Evolutionary conservation across 2,113 vertebrate genomes (phyloP).

Genomic region (Gadus chalcogrammus): DNA sequence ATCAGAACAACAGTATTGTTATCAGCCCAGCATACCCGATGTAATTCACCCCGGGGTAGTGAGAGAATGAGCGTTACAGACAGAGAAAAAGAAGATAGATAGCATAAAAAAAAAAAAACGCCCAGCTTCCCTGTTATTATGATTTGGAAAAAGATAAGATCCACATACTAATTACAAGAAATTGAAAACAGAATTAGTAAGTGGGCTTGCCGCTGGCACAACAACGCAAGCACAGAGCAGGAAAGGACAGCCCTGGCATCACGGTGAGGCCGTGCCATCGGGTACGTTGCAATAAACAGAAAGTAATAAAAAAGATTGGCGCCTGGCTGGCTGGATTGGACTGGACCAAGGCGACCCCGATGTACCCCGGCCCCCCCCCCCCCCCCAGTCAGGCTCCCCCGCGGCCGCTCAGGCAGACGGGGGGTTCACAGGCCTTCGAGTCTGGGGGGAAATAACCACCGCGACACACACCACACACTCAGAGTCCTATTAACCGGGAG

Average conservation of each 20-base stretch:
- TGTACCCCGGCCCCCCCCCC: slow-evolving; percentile 12
- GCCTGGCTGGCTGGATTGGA: background rate
- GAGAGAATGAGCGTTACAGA: no score
- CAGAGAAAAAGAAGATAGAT: no score
- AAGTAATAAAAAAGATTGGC: background rate
- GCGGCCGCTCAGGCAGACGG: slow-evolving; percentile 9
- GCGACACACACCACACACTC: slow-evolving; percentile 2
- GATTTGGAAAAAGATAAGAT: no score
- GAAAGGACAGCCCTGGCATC: background rate
- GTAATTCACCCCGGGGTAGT: no score
- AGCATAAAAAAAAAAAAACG: no score
- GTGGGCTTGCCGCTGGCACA: no score
- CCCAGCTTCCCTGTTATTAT: no score
- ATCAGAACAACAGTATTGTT: no score
- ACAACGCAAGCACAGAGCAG: no score
- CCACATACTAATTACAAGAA: no score
- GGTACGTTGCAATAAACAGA: slow-evolving; percentile 9
- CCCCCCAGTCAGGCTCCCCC: background rate
- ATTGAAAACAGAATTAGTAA: no score
- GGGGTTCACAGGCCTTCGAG: slow-evolving; percentile 19
- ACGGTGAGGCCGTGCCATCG: slow-evolving; percentile 13
- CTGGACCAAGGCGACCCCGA: slow-evolving; percentile 12
- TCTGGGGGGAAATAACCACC: slow-evolving; percentile 22
- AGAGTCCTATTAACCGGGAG: slow-evolving; percentile 20
- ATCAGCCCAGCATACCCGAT: no score